Base-by-base conservation (phyloP, 2,113 vertebrate species). In the Hiodon tergisus region DNA sequence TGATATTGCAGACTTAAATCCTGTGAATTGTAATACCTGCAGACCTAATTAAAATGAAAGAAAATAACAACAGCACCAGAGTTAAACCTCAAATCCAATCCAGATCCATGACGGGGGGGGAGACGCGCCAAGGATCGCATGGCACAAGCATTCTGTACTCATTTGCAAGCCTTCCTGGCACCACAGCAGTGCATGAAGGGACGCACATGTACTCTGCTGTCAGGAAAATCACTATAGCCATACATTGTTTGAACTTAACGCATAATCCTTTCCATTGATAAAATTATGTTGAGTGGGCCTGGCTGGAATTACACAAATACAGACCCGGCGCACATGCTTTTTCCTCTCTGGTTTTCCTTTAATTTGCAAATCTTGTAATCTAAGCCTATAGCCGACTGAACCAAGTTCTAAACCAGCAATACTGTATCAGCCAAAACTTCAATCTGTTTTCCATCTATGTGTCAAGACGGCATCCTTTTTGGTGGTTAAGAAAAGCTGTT, bases 331-430 rank as follows among this genome's bases (percentile, higher is more conserved):
- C 91, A 93, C 88, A 94, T 93, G 90, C 84, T 92, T 90, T 90
- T 81, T 87, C 84, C 85, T 85, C 88, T 89, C 85, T 83, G 90
- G 89, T 95, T 96, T 94, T 93, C 91, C 94, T 95, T 95, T 93
- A 91, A 95, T 97, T 98, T 95, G 91, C 91, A 95, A 91, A 96
- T 96, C 94, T 94, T 94, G 95, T 95, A 93, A 96, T 95, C 93
- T 94, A 96, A 96, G 92, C 93, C 91, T 90, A 85, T 90, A 94
- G 93, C 85, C 91, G 93, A 91, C 90, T 91, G 91, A 92, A 93
- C 86, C 88, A 90, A 90, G 88, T 92, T 92, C 90, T 88, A 93
- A 95, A 93, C 90, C 93, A 91, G 92, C 84, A 85, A 5, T 53
- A 86, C 71, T 86, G 61, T 83, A 91, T 86, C 87, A 81, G 95